Evolutionary conservation across 2,888 invertebrate genomes (phyloP), one percentile per base, ranked within the genome.

Genomic region (Petrolisthes cinctipes): DNA sequence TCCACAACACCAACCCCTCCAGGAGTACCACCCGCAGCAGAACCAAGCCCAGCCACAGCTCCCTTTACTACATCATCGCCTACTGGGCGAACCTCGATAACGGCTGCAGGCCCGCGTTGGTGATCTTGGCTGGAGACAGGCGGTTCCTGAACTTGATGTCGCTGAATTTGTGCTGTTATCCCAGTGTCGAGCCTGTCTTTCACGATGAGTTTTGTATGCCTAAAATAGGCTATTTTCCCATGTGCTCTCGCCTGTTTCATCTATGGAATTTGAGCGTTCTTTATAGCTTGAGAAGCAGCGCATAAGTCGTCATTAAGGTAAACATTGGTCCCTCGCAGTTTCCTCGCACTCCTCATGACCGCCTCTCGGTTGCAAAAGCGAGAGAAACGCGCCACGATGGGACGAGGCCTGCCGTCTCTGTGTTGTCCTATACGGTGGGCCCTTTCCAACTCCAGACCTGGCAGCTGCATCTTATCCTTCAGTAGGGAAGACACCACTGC

Each of bases 121-220:
- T 23, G 3, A 75, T 20, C 75, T 37, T 20, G n/a, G 75, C 75
- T 9, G 75, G 23, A 5, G 51, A 9, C 23, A 75, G 75, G 9
- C 51, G 75, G 75, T 9, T 20, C 75, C 75, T 20, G 9, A 4
- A 4, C 51, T 51, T 9, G 20, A 51, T 23, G 23, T 14, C 7
- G 14, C 51, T 75, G 75, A 75, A 9, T n/a, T 75, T 20, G 37
- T 14, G 5, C 23, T 20, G 75, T 11, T 4, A 37, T 75, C 75
- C 11, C 23, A 20, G 2, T 75, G 51, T 17, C 75, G n/a, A n/a
- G n/a, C n/a, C n/a, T n/a, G n/a, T n/a, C n/a, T n/a, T n/a, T n/a
- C n/a, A n/a, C n/a, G n/a, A 75, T 75, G 23, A 75, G 75, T 51
- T 75, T 75, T 37, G 75, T 75, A 75, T 75, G 75, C 75, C 75